A percentile compares a stretch with the other conserved stretches of the same genome.
These are phyloP conservation scores for Kryphioiulus occultus DNA, from an alignment of 2,888 invertebrate genomes.

Conservation along the genomic window DNA sequence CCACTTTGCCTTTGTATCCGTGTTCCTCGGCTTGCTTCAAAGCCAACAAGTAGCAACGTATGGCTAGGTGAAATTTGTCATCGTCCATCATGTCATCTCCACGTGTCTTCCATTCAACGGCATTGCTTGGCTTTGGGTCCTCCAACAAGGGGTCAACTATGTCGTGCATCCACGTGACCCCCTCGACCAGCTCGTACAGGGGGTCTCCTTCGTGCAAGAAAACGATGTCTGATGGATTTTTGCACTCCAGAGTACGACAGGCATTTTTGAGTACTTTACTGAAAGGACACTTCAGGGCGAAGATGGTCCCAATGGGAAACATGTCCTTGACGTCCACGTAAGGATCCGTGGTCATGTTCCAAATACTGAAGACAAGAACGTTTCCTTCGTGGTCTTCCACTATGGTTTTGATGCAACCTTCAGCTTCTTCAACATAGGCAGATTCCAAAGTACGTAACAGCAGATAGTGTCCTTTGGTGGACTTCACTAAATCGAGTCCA, in stretches of 20 bases:
- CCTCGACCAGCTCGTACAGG: neutral
- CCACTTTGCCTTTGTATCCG: neutral
- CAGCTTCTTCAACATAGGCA: no score
- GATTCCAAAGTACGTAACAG: neutral
- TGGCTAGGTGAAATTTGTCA: neutral
- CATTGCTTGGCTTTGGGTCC: neutral
- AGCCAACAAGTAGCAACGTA: neutral
- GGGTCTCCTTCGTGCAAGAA: neutral
- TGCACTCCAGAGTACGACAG: neutral
- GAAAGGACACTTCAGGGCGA: slow-evolving; percentile 7
- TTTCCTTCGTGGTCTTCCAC: slow-evolving; percentile 42
- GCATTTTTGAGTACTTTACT: neutral
- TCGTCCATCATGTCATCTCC: neutral
- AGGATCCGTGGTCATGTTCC: neutral
- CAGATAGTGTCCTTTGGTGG: neutral
- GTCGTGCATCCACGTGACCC: neutral
- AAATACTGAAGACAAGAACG: neutral
- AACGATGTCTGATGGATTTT: slow-evolving; percentile 10
- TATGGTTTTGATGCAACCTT: neutral
- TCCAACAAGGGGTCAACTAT: no score
- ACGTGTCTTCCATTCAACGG: neutral
- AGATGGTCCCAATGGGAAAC: neutral
- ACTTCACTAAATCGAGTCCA: neutral
- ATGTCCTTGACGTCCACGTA: neutral
- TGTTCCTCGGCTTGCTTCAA: neutral